These are phyloP conservation scores for Phataginus tetradactyla DNA, from an alignment of 2,797 vertebrate genomes.

Conservation along the genomic window DNA sequence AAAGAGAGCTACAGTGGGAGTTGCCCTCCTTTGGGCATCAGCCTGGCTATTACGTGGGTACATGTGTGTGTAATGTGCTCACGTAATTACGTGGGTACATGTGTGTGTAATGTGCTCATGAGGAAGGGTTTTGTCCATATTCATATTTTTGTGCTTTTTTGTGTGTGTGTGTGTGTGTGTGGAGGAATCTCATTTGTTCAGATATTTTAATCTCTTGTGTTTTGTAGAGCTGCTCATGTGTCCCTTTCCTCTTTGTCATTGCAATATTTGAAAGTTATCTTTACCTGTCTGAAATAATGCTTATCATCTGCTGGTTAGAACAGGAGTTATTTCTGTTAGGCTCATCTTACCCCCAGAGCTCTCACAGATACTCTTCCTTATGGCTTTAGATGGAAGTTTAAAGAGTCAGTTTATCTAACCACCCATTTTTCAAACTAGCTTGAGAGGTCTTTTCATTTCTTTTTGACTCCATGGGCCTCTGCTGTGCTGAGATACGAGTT, in stretches of 20 bases:
- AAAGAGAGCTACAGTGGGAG: constrained; percentile 55
- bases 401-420: neutral
- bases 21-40: constrained; percentile 51
- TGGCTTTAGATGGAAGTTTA: neutral
- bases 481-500: neutral
- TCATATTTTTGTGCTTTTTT: neutral
- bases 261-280: constrained; percentile 11
- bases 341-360: neutral
- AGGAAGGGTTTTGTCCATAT: neutral
- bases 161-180: neutral
- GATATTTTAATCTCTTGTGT: constrained; percentile 7
- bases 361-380: neutral
- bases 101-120: neutral
- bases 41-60: neutral
- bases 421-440: neutral
- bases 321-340: neutral
- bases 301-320: neutral
- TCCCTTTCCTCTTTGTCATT: neutral
- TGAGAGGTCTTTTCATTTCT: neutral
- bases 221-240: constrained; percentile 40
- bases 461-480: neutral
- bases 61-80: accelerated
- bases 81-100: accelerated
- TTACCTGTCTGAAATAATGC: neutral
- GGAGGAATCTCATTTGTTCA: neutral